Base-by-base conservation (phyloP, 2,797 vertebrate species). In the Argyrosomus regius region DNA sequence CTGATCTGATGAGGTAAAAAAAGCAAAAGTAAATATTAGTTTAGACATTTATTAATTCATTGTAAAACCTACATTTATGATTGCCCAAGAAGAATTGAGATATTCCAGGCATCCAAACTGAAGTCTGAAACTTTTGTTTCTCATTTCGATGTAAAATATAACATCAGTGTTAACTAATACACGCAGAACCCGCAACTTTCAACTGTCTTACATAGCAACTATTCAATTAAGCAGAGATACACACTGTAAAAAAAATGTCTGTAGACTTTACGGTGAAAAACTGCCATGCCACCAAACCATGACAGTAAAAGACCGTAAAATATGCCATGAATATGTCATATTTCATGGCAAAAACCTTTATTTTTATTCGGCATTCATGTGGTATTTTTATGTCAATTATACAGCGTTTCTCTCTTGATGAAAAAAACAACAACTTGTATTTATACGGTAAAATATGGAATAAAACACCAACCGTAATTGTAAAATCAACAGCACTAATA, bases 1-100 rank as follows among this genome's bases (percentile, higher is more conserved):
- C 81, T 80, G 82, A 75, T 76, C 65, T 81, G 39, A 56, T 4
- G 13, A 71, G n/a, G 69, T 1, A 9, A 8, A 60, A 66, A 72
- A 69, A 35, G 11, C 18, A 77, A 26, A 63, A 5, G 4, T 16
- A 48, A 53, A 75, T 9, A 0, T 50, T 24, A 20, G 39, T 26
- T n/a, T 31, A 60, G 35, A n/a, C 3, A 3, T 45, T 11, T 31
- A 9, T 41, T 28, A 11, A 56, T 12, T 28, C 9, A 17, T 8
- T 28, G 11, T 5, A 43, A 74, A 45, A 35, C 1, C 6, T 6
- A 9, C 4, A 10, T 57, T 39, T 14, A 14, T 43, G 1, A 31
- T 52, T 3, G 3, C 3, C 13, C 0, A 12, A 39, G 5, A 35
- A 48, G 12, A 63, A 17, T 26, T 6, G 11, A 41, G 18, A 73